Evolutionary conservation across 2,113 vertebrate genomes (phyloP).

Genomic region (Nettapus auritus): DNA sequence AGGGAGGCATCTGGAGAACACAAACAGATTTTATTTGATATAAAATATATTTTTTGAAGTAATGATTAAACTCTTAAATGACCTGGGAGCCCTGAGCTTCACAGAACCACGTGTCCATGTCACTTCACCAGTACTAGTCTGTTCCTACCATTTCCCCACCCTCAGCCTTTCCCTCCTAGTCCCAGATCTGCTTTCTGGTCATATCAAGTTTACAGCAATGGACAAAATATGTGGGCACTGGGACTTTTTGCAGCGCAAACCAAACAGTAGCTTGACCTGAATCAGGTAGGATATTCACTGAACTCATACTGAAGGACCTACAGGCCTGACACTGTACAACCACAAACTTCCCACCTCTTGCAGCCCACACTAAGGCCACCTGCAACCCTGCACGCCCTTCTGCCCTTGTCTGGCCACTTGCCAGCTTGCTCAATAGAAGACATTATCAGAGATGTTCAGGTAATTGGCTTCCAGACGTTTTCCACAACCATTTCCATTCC

Average conservation of each 20-base stretch:
- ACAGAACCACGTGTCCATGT: background rate
- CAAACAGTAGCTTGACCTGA: background rate
- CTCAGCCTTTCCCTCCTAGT: background rate
- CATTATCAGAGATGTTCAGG: background rate
- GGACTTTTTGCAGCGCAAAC: background rate
- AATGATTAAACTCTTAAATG: background rate
- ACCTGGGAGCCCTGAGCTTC: background rate
- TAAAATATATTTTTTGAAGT: background rate
- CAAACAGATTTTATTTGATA: background rate
- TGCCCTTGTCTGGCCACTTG: background rate
- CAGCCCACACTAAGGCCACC: background rate
- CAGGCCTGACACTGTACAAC: fast-evolving
- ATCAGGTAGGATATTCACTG: background rate
- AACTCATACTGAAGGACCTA: background rate
- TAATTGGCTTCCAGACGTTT: background rate
- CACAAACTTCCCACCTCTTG: background rate
- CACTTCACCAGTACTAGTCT: background rate
- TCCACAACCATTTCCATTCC: background rate
- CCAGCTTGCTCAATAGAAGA: background rate
- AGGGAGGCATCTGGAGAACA: background rate
- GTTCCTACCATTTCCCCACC: background rate
- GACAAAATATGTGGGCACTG: no score
- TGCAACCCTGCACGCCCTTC: background rate
- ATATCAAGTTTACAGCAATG: background rate
- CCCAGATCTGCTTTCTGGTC: background rate